Conservation (phyloP, 2,113 vertebrate genomes). For the Campylomormyrus tamandua region DNA sequence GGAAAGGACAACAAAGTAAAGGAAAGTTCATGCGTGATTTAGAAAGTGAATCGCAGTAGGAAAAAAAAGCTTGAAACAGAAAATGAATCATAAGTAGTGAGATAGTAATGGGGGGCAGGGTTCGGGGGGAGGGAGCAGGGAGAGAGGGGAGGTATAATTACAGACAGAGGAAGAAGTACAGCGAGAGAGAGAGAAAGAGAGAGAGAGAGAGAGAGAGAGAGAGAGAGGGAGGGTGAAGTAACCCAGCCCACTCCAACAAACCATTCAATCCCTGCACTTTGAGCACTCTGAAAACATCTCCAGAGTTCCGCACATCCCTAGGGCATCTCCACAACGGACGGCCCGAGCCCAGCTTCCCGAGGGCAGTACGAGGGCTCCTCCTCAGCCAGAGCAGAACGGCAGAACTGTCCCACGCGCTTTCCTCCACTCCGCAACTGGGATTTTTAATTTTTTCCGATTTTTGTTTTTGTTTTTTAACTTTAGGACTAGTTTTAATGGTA, state of each 20-base stretch:
- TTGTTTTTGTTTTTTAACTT: conserved; percentile 20
- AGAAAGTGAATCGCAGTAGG: conserved; percentile 14
- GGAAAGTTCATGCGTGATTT: conserved; percentile 19
- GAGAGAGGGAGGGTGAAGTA: conserved; percentile 9
- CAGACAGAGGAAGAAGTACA: conserved; percentile 4
- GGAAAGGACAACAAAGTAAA: neutral
- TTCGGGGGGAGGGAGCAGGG: neutral
- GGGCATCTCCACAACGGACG: conserved; percentile 40
- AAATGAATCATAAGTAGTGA: conserved; percentile 1
- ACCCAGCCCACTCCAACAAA: conserved; percentile 53
- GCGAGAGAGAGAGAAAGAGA: conserved; percentile 10
- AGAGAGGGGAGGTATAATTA: conserved; percentile 15
- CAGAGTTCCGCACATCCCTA: conserved; percentile 32
- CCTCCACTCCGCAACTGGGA: conserved; percentile 10
- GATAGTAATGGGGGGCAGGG: neutral
- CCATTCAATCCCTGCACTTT: conserved; percentile 52
- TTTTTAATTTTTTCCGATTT: neutral
- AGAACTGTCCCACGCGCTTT: conserved; percentile 27
- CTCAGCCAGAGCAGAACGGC: conserved; percentile 21
- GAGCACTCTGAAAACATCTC: conserved; percentile 36
- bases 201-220: neutral
- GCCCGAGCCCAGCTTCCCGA: conserved; percentile 39
- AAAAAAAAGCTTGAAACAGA: conserved; percentile 1
- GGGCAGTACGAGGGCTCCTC: conserved; percentile 29
- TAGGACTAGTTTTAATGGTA: neutral